Base-by-base conservation (phyloP, 2,113 vertebrate species). In the Pteropus alecto region DNA sequence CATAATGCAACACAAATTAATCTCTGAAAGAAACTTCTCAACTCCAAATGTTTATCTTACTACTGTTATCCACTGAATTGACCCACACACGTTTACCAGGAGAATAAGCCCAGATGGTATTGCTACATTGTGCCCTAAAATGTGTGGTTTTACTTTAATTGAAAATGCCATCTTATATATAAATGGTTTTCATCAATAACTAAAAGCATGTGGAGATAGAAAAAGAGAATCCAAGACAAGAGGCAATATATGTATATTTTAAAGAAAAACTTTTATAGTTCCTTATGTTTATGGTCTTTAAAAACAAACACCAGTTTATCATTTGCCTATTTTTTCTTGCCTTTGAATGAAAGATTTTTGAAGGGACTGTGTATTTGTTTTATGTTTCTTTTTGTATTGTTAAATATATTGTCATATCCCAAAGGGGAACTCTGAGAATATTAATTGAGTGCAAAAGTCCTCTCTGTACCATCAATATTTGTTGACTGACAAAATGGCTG, bases 91-190 rank as follows among this genome's bases (percentile, higher is more conserved):
- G 71, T 68, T 96, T 90, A 82, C 63, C 70, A 97, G 78, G 51
- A 95, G 96, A 96, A 83, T 87, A 67, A 95, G 35, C 30, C 87
- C 28, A 89, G 85, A 93, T 94, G 85, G 85, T 84, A 38, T 60
- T 67, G 24, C 81, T 97, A 71, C 26, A 82, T 46, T 95, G 81
- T 96, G 35, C 43, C 77, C 63, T 88, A 63, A 97, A 91, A 86
- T 90, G 38, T 95, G 35, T 78, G 65, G 14, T 24, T 11, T 61
- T 77, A 81, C 15, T 95, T 83, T 81, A 54, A 63, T 68, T n/a
- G 30, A 90, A 97, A 97, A 97, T 95, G 11, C n/a, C 33, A 82
- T 97, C 43, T 87, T 88, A 11, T 95, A 95, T 96, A 79, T 92
- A 93, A 96, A 95, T 38, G 86, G 16, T 94, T 94, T 95, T 94